Evolutionary conservation across 2,797 vertebrate species (phyloP).

Genomic region (Poeciliopsis gracilis): DNA sequence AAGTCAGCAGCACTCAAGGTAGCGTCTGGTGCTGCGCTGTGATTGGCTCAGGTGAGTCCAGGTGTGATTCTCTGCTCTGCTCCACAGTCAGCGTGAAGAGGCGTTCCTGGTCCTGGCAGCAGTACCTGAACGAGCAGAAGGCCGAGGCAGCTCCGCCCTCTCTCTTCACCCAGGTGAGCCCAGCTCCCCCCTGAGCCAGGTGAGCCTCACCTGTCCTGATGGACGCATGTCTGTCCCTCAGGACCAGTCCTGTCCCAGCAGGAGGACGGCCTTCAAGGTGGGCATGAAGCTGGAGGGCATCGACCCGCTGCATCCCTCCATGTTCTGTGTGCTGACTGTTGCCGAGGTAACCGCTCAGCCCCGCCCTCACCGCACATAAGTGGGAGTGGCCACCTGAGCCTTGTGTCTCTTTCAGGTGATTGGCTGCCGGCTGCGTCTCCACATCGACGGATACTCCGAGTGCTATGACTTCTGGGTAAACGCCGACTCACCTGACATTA

Average conservation of each 20-base stretch:
- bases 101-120: conserved; percentile 80
- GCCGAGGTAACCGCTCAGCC: conserved; percentile 74
- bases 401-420: conserved; percentile 78
- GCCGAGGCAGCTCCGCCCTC: conserved; percentile 67
- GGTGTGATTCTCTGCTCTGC: not conserved
- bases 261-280: conserved; percentile 78
- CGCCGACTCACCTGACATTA: conserved; percentile 86
- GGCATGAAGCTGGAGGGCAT: conserved; percentile 85
- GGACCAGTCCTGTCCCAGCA: conserved; percentile 76
- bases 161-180: conserved; percentile 76
- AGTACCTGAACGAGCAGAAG: conserved; percentile 76
- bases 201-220: not conserved
- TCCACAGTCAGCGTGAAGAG: conserved; percentile 68
- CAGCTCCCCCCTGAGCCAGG: not conserved
- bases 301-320: conserved; percentile 81
- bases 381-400: not conserved
- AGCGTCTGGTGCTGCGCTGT: conserved; percentile 1
- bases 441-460: conserved; percentile 88
- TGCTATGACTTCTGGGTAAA: conserved; percentile 93
- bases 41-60: conserved; percentile 1
- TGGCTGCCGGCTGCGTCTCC: conserved; percentile 85
- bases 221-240: conserved; percentile 41
- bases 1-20: conserved; percentile 76
- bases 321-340: conserved; percentile 84
- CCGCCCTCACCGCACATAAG: not conserved